phyloP scores from a whole-genome alignment of 2,113 vertebrate genomes.

The Peromyscus leucopus region DNA sequence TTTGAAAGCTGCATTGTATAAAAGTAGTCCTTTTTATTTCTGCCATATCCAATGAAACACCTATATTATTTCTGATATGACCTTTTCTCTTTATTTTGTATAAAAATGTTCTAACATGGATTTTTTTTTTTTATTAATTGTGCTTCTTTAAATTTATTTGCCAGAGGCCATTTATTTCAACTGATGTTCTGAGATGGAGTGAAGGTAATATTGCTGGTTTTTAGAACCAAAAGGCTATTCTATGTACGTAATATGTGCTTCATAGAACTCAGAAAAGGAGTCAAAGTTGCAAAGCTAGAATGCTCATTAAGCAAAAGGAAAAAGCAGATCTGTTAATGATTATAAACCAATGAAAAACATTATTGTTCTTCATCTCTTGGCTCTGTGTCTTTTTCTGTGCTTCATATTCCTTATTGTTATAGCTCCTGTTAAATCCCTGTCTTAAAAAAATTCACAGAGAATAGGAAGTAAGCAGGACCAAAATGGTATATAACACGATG shows the following conservation, averaged over 20 bases:
- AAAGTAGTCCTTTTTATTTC: constrained; percentile 29
- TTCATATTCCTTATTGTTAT: constrained; percentile 51
- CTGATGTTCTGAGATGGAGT: constrained; percentile 50
- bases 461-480: constrained; percentile 20
- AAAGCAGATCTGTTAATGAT: constrained; percentile 55
- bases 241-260: constrained; percentile 62
- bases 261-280: constrained; percentile 56
- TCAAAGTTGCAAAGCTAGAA: constrained; percentile 43
- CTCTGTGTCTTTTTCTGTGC: constrained; percentile 77
- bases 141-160: constrained; percentile 72
- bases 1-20: background rate
- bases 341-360: constrained; percentile 18
- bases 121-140: constrained; percentile 55
- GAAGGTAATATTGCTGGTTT: constrained; percentile 63
- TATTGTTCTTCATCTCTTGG: constrained; percentile 50
- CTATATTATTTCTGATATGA: constrained; percentile 7
- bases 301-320: constrained; percentile 59
- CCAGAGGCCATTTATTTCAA: constrained; percentile 52
- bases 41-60: constrained; percentile 20
- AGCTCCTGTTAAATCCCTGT: constrained; percentile 66
- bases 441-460: background rate
- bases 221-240: constrained; percentile 64
- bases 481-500: constrained; percentile 24
- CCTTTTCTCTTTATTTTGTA: constrained; percentile 37
- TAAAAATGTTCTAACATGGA: constrained; percentile 53